phyloP scores from a whole-genome alignment of 2,113 vertebrate genomes.

The Craseonycteris thonglongyai region DNA sequence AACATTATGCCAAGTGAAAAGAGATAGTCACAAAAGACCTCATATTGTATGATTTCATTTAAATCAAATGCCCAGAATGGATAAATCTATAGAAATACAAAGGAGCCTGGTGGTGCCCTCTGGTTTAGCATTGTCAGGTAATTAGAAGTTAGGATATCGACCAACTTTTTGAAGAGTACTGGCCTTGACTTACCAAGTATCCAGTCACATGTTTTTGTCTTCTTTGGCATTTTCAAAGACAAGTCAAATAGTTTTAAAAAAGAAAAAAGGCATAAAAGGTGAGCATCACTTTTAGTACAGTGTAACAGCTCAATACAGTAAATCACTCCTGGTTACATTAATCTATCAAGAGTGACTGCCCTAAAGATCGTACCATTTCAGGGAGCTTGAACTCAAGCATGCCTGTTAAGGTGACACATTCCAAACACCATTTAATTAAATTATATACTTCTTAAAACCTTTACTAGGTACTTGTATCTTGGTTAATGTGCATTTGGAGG shows the following conservation, averaged over 20 bases:
- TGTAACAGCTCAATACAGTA: not conserved
- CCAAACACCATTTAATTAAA: not conserved
- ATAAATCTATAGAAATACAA: not conserved
- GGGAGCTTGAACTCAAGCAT: not conserved
- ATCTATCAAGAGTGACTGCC: not conserved
- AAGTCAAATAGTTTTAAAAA: not conserved
- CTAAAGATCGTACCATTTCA: not conserved
- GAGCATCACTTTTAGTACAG: not conserved
- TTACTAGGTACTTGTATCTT: not conserved
- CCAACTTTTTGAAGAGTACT: not conserved
- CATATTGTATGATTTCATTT: not conserved
- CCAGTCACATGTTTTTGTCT: not conserved
- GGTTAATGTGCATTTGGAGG: not conserved
- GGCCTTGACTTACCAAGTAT: not conserved
- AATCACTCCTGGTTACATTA: not conserved
- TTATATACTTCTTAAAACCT: not conserved
- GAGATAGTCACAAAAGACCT: not conserved
- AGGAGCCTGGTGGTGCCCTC: not conserved
- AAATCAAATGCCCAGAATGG: not conserved
- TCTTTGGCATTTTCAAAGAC: not conserved
- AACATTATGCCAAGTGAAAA: not conserved
- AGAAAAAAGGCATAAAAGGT: not conserved
- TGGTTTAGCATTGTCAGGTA: not conserved
- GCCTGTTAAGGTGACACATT: not conserved
- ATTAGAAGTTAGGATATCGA: not conserved